A percentile compares a stretch with the other conserved stretches of the same genome.
Evolutionary conservation across 1,140 invertebrate species (phyloP).

Genomic region (Cherax quadricarinatus): DNA sequence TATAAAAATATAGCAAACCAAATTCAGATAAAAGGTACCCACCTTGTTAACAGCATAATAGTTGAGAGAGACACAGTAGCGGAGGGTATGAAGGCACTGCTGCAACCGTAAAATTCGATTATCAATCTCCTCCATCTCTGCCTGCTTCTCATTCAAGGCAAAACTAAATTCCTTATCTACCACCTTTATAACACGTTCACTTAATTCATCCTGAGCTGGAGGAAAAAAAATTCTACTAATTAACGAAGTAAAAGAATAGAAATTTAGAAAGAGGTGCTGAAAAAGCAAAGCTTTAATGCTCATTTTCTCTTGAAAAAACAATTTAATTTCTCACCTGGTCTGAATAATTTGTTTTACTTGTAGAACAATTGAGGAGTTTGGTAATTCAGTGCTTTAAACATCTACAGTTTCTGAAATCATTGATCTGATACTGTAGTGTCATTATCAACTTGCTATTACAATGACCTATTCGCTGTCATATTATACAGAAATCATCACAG

Average conservation of each 20-base stretch:
- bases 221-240: no score
- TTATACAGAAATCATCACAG: no score
- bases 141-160: conserved; percentile 48
- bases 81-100: conserved; percentile 60
- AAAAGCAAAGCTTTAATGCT: not conserved
- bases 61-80: conserved; percentile 54
- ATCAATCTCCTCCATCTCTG: conserved; percentile 61
- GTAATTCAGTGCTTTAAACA: no score
- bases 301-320: not conserved
- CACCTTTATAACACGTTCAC: conserved; percentile 58
- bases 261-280: not conserved
- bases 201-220: conserved; percentile 58
- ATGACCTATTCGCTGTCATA: no score
- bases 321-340: no score
- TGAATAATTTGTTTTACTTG: no score
- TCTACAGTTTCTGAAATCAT: no score
- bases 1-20: no score
- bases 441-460: no score
- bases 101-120: conserved; percentile 45
- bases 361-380: no score
- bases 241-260: not conserved
- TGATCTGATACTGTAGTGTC: no score
- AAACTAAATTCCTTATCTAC: conserved; percentile 33
- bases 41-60: conserved; percentile 52
- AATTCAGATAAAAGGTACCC: not conserved